These are phyloP conservation scores for Channallabes apus DNA, from an alignment of 2,797 vertebrate species.

Conservation along the genomic window DNA sequence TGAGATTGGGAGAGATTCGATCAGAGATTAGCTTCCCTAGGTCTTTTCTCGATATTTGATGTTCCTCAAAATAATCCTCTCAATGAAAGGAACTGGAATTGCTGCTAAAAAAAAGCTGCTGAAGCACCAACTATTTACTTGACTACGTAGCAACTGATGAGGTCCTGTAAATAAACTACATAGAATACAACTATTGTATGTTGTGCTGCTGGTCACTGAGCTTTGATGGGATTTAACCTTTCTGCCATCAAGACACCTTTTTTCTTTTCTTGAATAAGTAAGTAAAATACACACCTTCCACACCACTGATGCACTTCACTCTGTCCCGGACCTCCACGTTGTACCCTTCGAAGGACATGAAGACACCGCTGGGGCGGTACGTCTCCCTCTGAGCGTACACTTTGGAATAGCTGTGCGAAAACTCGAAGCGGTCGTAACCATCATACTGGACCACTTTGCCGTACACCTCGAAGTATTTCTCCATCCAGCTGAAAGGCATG, in stretches of 20 bases:
- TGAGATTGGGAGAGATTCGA: too few relatives aligned
- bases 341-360: conserved; percentile 99
- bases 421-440: conserved; percentile 92
- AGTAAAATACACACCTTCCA: conserved; percentile 83
- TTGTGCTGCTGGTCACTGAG: neutral
- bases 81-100: neutral
- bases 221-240: neutral
- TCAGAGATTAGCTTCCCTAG: neutral
- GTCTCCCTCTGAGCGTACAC: conserved; percentile 90
- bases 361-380: conserved; percentile 92
- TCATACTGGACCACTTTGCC: conserved; percentile 90
- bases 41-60: neutral
- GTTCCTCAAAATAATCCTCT: neutral
- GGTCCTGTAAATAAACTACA: neutral
- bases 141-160: neutral
- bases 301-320: conserved; percentile 96
- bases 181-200: neutral
- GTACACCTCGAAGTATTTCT: conserved; percentile 97
- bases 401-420: conserved; percentile 98
- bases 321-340: conserved; percentile 96
- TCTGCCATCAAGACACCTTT: neutral
- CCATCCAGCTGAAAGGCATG: conserved; percentile 93
- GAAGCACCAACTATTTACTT: neutral
- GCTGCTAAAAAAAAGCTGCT: neutral
- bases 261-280: neutral